These are phyloP conservation scores for Saccostrea glomerata DNA, from an alignment of 1,140 invertebrate species.

Conservation along the genomic window DNA sequence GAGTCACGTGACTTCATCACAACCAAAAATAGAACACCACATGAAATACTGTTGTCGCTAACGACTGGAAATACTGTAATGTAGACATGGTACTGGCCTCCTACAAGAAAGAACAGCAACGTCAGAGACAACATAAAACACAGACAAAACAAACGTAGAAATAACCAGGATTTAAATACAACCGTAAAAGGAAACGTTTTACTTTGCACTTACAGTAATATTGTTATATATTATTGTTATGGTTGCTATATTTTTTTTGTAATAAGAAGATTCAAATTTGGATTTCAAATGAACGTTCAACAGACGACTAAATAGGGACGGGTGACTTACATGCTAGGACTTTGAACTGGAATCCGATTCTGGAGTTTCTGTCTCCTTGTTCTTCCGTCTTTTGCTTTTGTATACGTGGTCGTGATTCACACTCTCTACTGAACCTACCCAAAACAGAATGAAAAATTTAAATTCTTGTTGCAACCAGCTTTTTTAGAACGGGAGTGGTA, in stretches of 20 bases:
- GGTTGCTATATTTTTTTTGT: too few species aligned
- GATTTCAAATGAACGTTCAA: too few species aligned
- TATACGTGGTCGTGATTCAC: slow-evolving; percentile 67
- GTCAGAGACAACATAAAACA: too few species aligned
- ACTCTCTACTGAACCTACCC: slow-evolving; percentile 67
- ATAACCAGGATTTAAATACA: too few species aligned
- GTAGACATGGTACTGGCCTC: background rate
- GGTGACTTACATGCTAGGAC: slow-evolving; percentile 56
- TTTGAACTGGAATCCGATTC: slow-evolving; percentile 63
- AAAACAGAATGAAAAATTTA: slow-evolving; percentile 37
- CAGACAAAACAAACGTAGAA: too few species aligned
- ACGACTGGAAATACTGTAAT: slow-evolving; percentile 13
- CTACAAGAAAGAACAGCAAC: background rate
- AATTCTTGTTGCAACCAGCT: background rate
- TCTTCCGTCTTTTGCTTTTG: slow-evolving; percentile 74
- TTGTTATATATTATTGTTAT: too few species aligned
- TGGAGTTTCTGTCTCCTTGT: slow-evolving; percentile 61
- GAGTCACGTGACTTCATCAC: slow-evolving; percentile 31
- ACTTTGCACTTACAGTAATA: too few species aligned
- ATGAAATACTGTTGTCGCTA: slow-evolving; percentile 39
- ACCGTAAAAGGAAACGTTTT: too few species aligned
- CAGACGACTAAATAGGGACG: too few species aligned
- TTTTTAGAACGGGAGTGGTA: too few species aligned
- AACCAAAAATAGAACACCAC: slow-evolving; percentile 9
- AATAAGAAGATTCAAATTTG: too few species aligned